Evolutionary conservation across 2,888 invertebrate genomes (phyloP).

Genomic region (Ophioninae sp.): DNA sequence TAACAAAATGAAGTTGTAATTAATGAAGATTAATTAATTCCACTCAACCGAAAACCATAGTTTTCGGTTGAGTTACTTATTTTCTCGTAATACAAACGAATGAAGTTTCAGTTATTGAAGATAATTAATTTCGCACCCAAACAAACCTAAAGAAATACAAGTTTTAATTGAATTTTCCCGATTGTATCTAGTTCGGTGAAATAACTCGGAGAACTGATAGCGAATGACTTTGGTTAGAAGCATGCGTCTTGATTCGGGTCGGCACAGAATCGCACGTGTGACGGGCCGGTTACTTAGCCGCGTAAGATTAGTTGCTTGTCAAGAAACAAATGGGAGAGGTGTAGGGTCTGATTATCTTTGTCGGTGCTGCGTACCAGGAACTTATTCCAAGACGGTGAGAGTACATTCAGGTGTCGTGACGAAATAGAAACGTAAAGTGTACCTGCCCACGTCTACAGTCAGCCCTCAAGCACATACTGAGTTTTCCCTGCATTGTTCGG

Average conservation of each 20-base stretch:
- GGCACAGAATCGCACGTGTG: conserved; percentile 52
- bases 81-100: too few species aligned
- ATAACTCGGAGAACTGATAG: not conserved
- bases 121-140: too few species aligned
- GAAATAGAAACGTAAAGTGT: conserved; percentile 58
- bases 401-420: conserved; percentile 16
- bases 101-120: too few species aligned
- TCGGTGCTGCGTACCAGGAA: conserved; percentile 6
- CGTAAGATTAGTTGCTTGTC: conserved; percentile 63
- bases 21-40: too few species aligned
- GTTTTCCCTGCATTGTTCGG: conserved; percentile 23
- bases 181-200: not conserved
- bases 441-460: not conserved
- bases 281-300: conserved; percentile 57
- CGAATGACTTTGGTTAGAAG: conserved; percentile 21
- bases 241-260: conserved; percentile 18
- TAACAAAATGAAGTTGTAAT: too few species aligned
- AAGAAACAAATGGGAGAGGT: conserved; percentile 20
- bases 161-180: not conserved
- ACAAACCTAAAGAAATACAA: not conserved
- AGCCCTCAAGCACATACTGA: not conserved
- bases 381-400: conserved; percentile 18
- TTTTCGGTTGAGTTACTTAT: too few species aligned
- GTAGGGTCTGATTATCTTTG: conserved; percentile 22
- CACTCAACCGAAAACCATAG: too few species aligned